Conservation (phyloP, 2,888 invertebrate species). For the Acanthosepion lycidas region DNA sequence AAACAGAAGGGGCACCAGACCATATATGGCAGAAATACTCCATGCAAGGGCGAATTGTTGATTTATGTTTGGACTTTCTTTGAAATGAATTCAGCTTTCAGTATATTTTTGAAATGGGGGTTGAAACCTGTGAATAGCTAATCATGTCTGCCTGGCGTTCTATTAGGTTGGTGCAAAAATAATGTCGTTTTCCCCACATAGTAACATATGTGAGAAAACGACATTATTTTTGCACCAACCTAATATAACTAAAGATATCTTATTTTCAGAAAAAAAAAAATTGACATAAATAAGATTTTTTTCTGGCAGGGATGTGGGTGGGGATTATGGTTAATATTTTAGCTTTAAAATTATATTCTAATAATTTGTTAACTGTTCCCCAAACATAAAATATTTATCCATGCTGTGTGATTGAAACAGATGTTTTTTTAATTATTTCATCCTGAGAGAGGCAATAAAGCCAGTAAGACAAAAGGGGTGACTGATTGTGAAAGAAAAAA, state of each 20-base stretch:
- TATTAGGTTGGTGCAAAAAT: no score
- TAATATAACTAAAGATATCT: background rate
- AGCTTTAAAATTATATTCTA: background rate
- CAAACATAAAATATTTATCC: background rate
- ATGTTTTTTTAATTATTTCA: no score
- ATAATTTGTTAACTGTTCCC: background rate
- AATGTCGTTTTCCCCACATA: no score
- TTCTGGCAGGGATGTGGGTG: no score
- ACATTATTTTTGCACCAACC: no score
- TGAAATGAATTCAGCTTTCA: background rate
- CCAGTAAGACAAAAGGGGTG: no score
- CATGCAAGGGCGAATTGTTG: no score
- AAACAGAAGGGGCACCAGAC: no score
- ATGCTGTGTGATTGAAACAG: background rate
- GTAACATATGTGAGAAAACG: no score
- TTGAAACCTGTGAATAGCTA: background rate
- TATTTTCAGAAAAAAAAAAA: background rate
- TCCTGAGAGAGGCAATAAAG: no score
- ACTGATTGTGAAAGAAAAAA: no score
- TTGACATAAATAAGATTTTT: background rate
- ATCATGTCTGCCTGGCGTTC: background rate
- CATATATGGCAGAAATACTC: no score
- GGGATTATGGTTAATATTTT: background rate
- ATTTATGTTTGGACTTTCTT: background rate
- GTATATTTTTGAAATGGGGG: background rate